Evolutionary conservation across 2,113 vertebrate genomes (phyloP).

Genomic region (Marmota monax): DNA sequence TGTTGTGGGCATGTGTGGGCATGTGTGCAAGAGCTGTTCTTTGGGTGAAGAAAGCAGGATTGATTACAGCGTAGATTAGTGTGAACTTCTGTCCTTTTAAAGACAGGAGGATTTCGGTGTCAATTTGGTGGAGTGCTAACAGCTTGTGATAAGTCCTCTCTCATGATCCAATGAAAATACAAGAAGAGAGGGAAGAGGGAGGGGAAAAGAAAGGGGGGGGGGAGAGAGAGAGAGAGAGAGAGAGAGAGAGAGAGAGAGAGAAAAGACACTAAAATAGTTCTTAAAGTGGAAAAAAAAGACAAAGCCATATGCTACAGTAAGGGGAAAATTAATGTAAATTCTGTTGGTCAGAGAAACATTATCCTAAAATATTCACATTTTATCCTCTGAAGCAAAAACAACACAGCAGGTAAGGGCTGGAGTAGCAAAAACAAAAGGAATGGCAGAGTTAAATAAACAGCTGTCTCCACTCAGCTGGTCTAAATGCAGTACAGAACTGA

Average conservation of each 20-base stretch:
- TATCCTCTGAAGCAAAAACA: neutral
- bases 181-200: neutral
- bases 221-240: neutral
- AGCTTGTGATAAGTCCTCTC: neutral
- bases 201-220: neutral
- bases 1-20: neutral
- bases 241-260: neutral
- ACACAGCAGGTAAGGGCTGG: neutral
- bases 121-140: neutral
- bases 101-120: neutral
- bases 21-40: constrained; percentile 42
- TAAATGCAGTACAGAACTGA: neutral
- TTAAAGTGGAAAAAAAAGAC: neutral
- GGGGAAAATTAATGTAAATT: neutral
- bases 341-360: constrained; percentile 4
- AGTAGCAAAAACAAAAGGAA: neutral
- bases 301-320: neutral
- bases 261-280: neutral
- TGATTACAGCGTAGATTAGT: neutral
- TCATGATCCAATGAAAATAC: constrained; percentile 32
- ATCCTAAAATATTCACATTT: constrained; percentile 1
- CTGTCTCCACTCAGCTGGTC: neutral
- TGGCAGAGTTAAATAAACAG: neutral
- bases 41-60: constrained; percentile 39
- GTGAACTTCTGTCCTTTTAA: neutral